phyloP scores from a whole-genome alignment of 1,140 invertebrate genomes.

The Caenorhabditis latens region DNA sequence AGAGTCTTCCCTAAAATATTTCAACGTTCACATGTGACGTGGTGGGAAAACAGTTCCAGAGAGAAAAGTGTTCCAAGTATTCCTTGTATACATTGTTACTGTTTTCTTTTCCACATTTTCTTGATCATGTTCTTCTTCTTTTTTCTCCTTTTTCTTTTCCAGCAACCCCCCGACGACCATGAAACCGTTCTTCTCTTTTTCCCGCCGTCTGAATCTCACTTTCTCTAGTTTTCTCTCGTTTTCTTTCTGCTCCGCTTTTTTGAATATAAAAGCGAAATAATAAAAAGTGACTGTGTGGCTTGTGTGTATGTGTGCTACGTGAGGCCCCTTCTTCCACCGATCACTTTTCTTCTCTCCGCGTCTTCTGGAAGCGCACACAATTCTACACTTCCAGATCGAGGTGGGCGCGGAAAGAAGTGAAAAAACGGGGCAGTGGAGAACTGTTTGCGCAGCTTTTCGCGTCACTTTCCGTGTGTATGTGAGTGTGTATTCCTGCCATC shows the following conservation, averaged over 20 bases:
- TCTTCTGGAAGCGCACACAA: conserved; percentile 49
- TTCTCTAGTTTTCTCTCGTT: conserved; percentile 21
- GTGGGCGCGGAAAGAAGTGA: conserved; percentile 36
- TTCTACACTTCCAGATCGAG: conserved; percentile 52
- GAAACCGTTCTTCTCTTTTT: conserved; percentile 31
- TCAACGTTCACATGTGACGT: conserved; percentile 19
- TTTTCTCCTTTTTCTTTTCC: conserved; percentile 6
- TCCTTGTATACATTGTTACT: conserved; percentile 49
- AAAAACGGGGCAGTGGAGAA: background rate
- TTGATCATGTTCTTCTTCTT: background rate
- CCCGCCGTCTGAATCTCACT: conserved; percentile 38
- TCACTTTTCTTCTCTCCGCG: conserved; percentile 53
- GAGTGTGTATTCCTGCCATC: conserved; percentile 30
- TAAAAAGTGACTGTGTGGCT: conserved; percentile 54
- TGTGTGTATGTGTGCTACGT: conserved; percentile 1
- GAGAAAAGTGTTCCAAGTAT: conserved; percentile 9
- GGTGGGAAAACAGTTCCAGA: background rate
- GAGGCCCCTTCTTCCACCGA: conserved; percentile 22
- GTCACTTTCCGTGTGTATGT: conserved; percentile 52
- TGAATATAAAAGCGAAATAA: conserved; percentile 57
- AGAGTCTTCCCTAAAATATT: background rate
- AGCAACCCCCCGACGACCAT: conserved; percentile 25
- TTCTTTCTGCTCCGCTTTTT: conserved; percentile 53
- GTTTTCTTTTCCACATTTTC: background rate
- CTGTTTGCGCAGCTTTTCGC: conserved; percentile 55